A percentile compares a stretch with the other conserved stretches of the same genome.
Evolutionary conservation across 2,888 invertebrate species (phyloP).

Genomic region (Diarsia brunnea): DNA sequence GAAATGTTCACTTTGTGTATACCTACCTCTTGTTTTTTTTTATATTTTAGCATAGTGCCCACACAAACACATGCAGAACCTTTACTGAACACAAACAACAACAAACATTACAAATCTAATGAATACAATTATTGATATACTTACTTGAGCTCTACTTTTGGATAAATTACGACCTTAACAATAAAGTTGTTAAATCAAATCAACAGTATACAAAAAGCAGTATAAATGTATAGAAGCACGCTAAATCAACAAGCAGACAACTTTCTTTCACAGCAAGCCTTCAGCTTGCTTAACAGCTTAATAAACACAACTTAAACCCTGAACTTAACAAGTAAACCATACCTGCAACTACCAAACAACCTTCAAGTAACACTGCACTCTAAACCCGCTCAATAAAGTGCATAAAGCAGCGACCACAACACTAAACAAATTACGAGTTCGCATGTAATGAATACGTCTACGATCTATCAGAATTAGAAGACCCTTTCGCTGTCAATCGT

Average conservation of each 20-base stretch:
- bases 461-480: slow-evolving; percentile 90
- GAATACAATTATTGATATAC: background rate
- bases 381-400: slow-evolving; percentile 50
- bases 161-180: background rate
- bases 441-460: slow-evolving; percentile 84
- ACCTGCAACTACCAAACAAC: slow-evolving; percentile 12
- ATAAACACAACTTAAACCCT: slow-evolving; percentile 20
- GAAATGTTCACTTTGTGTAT: slow-evolving; percentile 34
- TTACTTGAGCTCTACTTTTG: background rate
- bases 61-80: background rate
- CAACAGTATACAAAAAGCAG: background rate
- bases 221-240: background rate
- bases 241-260: slow-evolving; percentile 9
- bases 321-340: slow-evolving; percentile 16
- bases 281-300: slow-evolving; percentile 1
- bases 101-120: background rate
- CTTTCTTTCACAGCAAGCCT: background rate
- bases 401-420: slow-evolving; percentile 44
- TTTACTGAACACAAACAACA: no score
- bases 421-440: slow-evolving; percentile 78
- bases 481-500: slow-evolving; percentile 85
- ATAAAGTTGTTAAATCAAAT: slow-evolving; percentile 1
- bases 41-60: background rate
- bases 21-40: background rate
- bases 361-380: slow-evolving; percentile 23